Evolutionary conservation across 2,113 vertebrate species (phyloP).

Genomic region (Rhinolophus sinicus): DNA sequence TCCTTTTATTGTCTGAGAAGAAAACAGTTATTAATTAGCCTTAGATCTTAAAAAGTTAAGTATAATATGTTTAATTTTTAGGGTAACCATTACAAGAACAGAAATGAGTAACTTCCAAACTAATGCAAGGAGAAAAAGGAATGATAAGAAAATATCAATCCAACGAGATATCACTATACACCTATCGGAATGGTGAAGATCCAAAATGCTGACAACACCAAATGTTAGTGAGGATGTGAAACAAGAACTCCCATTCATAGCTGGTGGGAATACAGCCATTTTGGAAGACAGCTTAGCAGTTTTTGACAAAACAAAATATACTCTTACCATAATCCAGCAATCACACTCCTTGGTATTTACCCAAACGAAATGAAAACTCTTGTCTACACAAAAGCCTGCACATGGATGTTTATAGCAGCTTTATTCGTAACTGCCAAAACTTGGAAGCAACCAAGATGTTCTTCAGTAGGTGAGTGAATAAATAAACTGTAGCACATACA

Average conservation of each 20-base stretch:
- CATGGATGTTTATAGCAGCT: not conserved
- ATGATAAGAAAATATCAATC: not conserved
- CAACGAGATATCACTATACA: not conserved
- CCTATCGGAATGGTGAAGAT: not conserved
- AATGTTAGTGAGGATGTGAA: not conserved
- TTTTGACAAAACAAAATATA: conserved; percentile 37
- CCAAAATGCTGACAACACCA: not conserved
- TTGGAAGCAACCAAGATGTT: not conserved
- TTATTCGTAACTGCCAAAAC: not conserved
- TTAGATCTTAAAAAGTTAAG: not conserved
- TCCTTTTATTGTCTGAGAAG: not conserved
- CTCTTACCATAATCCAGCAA: not conserved
- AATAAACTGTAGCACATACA: not conserved
- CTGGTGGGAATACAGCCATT: not conserved
- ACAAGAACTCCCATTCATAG: not conserved
- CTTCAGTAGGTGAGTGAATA: not conserved
- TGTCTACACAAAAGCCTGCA: not conserved
- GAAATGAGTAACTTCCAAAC: conserved; percentile 3
- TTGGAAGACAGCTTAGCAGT: not conserved
- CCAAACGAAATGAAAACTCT: not conserved
- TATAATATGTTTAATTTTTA: not conserved
- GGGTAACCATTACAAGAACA: not conserved
- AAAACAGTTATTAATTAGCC: not conserved
- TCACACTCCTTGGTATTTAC: not conserved
- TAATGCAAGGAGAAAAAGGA: not conserved